These are phyloP conservation scores for Heliconius eleuchia DNA, from an alignment of 1,140 invertebrate genomes.

Conservation along the genomic window DNA sequence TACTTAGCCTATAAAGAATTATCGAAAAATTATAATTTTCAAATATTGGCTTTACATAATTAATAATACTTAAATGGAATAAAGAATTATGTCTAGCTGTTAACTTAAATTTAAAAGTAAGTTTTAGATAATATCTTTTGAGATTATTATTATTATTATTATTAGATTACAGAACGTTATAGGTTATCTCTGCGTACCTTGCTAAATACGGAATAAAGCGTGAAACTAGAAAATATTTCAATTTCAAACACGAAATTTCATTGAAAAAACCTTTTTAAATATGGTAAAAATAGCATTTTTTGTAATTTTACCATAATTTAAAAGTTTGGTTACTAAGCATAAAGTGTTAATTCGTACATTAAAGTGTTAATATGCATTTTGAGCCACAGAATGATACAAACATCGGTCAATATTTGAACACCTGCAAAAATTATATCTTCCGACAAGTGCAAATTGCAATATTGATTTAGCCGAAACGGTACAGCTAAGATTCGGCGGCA, in stretches of 20 bases:
- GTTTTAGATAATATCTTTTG: too few species aligned
- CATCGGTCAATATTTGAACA: constrained; percentile 54
- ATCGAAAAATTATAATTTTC: neutral
- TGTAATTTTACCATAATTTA: neutral
- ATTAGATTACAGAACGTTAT: too few species aligned
- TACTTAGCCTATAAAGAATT: constrained; percentile 10
- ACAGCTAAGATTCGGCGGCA: neutral
- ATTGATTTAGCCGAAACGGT: constrained; percentile 33
- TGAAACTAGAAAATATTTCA: too few species aligned
- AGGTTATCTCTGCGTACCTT: too few species aligned
- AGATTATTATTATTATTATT: too few species aligned
- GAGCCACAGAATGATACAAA: constrained; percentile 50
- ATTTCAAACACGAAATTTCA: neutral
- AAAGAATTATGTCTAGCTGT: too few species aligned
- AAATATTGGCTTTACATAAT: neutral
- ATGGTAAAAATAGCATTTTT: constrained; percentile 3
- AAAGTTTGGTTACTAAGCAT: neutral
- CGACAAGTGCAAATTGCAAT: constrained; percentile 62
- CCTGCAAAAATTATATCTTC: constrained; percentile 48
- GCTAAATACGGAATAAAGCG: too few species aligned
- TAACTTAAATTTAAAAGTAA: too few species aligned
- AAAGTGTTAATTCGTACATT: constrained; percentile 63
- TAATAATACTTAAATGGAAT: neutral
- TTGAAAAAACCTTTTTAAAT: neutral
- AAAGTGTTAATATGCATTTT: constrained; percentile 57